Evolutionary conservation across 1,140 invertebrate genomes (phyloP), one percentile per base, ranked within the genome.

Genomic region (Melipona quadrifasciata): DNA sequence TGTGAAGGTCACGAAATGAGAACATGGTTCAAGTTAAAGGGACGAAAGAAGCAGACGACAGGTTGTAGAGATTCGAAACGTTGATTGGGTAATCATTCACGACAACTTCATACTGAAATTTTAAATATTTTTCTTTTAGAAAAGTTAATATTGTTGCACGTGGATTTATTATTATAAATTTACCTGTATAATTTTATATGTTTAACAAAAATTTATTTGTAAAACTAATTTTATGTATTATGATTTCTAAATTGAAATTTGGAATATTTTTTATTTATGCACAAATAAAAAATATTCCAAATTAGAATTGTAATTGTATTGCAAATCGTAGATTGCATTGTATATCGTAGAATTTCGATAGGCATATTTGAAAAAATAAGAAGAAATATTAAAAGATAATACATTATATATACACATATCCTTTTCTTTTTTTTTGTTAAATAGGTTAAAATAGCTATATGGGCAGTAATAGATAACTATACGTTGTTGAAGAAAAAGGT

Each of bases 1-100:
- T 87, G 77, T 86, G 89, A 92, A 93, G 92, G 92, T 93, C 91
- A 91, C 68, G 57, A 90, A 89, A 74, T 47, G 53, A 65, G 86
- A 80, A 34, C 74, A 79, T 64, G 57, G 61, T 57, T 73, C 53
- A 67, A 47, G 34, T 85, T 81, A 61, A 72, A 64, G 17, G 24
- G 17, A 74, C 27, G 2, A 31, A 27, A 47, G 57, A 51, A 83
- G 71, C 80, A 73, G 87, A 77, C 57, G 70, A 86, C 72, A 79
- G 53, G 57, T 55, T 74, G 72, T 39, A 51, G 27, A 58, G 70
- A 58, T 82, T 64, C 67, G n/a, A 27, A 14, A 70, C 39, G 24
- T 65, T 79, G 55, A 89, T 89, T 89, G 87, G 87, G 16, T 21
- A 17, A 55, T 85, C 58, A 58, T 27, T 1, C 12, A 27, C 51